phyloP scores from a whole-genome alignment of 2,113 vertebrate genomes.

The Gobiocypris rarus region DNA sequence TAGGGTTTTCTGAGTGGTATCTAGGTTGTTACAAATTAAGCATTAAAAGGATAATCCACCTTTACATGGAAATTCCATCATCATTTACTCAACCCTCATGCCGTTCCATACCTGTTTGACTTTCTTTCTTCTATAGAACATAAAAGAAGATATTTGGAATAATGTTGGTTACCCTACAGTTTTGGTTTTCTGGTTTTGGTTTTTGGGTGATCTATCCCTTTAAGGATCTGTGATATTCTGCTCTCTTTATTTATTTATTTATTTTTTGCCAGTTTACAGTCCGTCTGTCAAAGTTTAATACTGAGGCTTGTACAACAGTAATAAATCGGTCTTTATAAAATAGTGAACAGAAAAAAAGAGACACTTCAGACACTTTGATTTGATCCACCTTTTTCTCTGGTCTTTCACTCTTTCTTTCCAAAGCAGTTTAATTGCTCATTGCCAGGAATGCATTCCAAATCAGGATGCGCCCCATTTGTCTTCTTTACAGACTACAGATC shows the following conservation, averaged over 20 bases:
- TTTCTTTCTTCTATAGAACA: background rate
- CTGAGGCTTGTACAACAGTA: background rate
- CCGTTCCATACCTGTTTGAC: background rate
- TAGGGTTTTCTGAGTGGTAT: no score
- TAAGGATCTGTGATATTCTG: background rate
- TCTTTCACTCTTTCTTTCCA: slow-evolving; percentile 15
- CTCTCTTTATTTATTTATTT: background rate
- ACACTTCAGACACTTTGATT: background rate
- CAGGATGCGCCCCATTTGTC: slow-evolving; percentile 59
- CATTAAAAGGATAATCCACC: no score
- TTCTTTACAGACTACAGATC: slow-evolving; percentile 60
- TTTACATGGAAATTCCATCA: background rate
- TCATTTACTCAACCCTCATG: background rate
- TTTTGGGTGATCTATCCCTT: background rate
- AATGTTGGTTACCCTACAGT: no score
- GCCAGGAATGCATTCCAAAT: slow-evolving; percentile 53
- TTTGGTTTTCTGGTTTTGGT: no score
- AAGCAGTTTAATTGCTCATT: slow-evolving; percentile 41
- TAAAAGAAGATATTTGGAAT: background rate
- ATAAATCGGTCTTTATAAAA: background rate
- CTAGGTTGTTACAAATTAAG: no score
- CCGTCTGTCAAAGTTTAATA: background rate
- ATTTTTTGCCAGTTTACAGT: background rate
- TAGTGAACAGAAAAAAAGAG: background rate
- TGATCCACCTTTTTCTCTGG: background rate